Base-by-base conservation (phyloP, 1,140 invertebrate genomes). In the Macrobrachium rosenbergii region DNA sequence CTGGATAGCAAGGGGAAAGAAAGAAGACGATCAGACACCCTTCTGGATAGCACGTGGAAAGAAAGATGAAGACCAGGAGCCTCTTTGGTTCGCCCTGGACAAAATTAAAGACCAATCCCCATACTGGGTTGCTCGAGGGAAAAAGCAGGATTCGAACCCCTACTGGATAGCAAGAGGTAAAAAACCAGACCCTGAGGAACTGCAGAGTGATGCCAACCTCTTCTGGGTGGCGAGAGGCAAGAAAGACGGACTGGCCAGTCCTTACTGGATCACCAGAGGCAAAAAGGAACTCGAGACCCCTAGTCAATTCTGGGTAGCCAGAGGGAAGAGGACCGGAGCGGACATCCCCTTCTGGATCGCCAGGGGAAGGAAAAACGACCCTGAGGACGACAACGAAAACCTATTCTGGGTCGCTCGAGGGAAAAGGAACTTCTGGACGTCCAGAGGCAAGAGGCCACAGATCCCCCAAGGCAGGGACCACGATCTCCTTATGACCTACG, bases 221-320 rank as follows among this genome's bases (percentile, higher is more conserved):
- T 82, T 82, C 21, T 82, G 67, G 80, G 80, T 69, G 19, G 64
- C 43, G 11, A 67, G 64, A 67, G 80, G 80, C 19, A 82, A 82
- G 64, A 80, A 62, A n/a, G 77, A 63, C 11, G 59, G 19, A 17
- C 52, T 60, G 21, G 19, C 58, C 23, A 62, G 16, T 28, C 12
- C 60, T 59, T 80, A 60, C 59, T 80, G 77, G 77, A 43, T 43
- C 10, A 11, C 64, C 21, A n/a, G 80, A 19, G 80, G 80, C 6
- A 82, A 82, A 45, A 83, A 83, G 58, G 60, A 62, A 11, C 59
- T 43, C n/a, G 79, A 62, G 11, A 67, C 6, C 82, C 21, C 3
- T 19, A 19, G 75, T 37, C 45, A 63, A 2, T 82, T 72, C 21
- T 82, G 80, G 80, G 43, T 82, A n/a, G 63, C 80, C 12, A 45